Evolutionary conservation across 2,797 vertebrate genomes (phyloP).

Genomic region (Poecilia gillii): DNA sequence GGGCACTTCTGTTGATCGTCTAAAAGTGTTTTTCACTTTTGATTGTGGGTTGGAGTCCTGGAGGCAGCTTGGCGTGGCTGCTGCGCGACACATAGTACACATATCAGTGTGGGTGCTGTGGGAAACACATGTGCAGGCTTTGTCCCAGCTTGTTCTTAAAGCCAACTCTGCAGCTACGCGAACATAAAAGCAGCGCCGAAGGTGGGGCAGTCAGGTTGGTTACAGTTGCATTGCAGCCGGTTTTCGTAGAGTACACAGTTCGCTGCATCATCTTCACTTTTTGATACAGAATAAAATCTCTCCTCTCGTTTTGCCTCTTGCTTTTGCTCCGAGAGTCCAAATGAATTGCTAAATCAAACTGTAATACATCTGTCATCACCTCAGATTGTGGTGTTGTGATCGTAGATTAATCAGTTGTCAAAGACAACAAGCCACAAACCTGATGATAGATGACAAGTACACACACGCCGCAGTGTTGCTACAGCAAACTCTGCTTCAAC

Average conservation of each 20-base stretch:
- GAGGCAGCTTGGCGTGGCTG: conserved; percentile 35
- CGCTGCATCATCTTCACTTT: background rate
- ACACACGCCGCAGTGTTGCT: conserved; percentile 55
- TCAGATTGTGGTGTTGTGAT: conserved; percentile 19
- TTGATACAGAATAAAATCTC: background rate
- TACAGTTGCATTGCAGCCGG: conserved; percentile 23
- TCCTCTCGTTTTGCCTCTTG: background rate
- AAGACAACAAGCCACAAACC: conserved; percentile 46
- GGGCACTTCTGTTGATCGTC: conserved; percentile 25
- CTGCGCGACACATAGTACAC: conserved; percentile 33
- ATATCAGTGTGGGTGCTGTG: conserved; percentile 46
- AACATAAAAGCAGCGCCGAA: conserved; percentile 30
- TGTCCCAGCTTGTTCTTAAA: conserved; percentile 64
- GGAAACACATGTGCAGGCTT: conserved; percentile 58
- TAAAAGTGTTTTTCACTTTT: conserved; percentile 30
- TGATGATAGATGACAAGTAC: conserved; percentile 48
- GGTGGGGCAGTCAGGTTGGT: conserved; percentile 27
- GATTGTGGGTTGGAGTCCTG: conserved; percentile 25
- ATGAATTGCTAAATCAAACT: conserved; percentile 17
- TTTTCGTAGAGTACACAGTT: background rate
- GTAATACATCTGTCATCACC: conserved; percentile 22
- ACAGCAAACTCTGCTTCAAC: conserved; percentile 54
- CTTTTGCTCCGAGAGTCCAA: conserved; percentile 4
- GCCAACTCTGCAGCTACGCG: conserved; percentile 10
- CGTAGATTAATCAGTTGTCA: conserved; percentile 48